Conservation (phyloP, 2,797 vertebrate genomes). For the Thaleichthys pacificus region DNA sequence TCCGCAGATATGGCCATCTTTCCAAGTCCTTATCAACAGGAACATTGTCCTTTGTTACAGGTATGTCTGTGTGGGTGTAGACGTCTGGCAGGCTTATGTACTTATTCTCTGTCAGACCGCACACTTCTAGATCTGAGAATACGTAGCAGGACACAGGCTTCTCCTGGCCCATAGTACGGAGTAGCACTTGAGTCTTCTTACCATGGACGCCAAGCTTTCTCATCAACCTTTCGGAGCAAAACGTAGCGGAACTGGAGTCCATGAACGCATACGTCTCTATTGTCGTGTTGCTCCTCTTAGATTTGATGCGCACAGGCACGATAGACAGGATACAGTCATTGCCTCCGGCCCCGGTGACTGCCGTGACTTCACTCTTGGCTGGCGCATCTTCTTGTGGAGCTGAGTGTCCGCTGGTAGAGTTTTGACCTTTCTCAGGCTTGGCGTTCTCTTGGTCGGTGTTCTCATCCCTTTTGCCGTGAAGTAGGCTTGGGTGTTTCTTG, state of each 20-base stretch:
- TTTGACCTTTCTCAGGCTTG: background rate
- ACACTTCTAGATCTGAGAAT: background rate
- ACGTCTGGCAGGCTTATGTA: constrained; percentile 1
- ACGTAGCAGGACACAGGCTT: background rate
- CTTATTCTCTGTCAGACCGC: background rate
- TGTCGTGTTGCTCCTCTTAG: background rate
- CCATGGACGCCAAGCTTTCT: background rate
- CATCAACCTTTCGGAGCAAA: background rate
- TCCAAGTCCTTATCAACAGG: constrained; percentile 4
- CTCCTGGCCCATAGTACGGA: constrained; percentile 9
- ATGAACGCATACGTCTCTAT: background rate
- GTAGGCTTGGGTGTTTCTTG: constrained; percentile 13
- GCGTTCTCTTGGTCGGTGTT: background rate
- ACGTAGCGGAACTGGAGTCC: background rate
- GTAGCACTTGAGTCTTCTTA: constrained; percentile 6
- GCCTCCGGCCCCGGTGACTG: background rate
- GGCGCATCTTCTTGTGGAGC: background rate
- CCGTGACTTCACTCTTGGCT: background rate
- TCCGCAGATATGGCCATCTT: constrained; percentile 1
- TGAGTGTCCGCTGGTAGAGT: background rate
- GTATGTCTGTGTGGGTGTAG: constrained; percentile 3
- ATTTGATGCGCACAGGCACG: background rate
- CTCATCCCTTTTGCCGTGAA: constrained; percentile 7
- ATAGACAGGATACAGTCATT: background rate
- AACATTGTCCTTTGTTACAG: constrained; percentile 5